Evolutionary conservation across 92 coral and sea anemone genomes (phyloP).

Genomic region (Actinostola sp.): DNA sequence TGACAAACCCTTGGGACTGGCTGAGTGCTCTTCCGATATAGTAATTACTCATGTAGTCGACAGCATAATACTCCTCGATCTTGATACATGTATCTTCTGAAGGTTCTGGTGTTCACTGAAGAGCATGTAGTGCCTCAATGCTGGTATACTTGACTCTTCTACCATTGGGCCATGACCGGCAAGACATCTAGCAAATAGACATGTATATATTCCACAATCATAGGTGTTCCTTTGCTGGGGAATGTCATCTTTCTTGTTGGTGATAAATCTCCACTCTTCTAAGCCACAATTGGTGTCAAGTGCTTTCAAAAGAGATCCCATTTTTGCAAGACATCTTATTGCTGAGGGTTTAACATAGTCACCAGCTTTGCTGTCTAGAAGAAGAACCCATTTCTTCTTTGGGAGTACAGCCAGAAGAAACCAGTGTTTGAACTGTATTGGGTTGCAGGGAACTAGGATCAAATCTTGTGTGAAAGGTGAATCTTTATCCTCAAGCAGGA

Average conservation of each 20-base stretch:
- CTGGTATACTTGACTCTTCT: conserved; percentile 14
- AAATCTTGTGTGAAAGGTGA: too few relatives aligned
- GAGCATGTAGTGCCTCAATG: conserved; percentile 31
- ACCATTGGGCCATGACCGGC: conserved; percentile 50
- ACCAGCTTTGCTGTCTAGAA: conserved; percentile 44
- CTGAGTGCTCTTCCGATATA: conserved; percentile 57
- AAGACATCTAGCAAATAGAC: conserved; percentile 59
- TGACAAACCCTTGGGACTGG: conserved; percentile 17
- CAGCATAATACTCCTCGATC: conserved; percentile 53
- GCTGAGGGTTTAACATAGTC: conserved; percentile 41
- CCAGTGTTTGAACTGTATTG: conserved; percentile 40
- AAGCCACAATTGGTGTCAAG: conserved; percentile 10
- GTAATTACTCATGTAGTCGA: conserved; percentile 38
- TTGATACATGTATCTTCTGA: background rate
- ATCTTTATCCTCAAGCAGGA: too few relatives aligned
- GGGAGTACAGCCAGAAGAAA: conserved; percentile 42
- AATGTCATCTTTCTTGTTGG: conserved; percentile 34
- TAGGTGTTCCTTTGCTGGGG: conserved; percentile 43
- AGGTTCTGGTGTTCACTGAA: conserved; percentile 31
- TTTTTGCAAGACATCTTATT: conserved; percentile 10
- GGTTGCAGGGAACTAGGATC: conserved; percentile 30
- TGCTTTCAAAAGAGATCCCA: conserved; percentile 23
- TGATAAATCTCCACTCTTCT: conserved; percentile 35
- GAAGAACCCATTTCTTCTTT: conserved; percentile 26
- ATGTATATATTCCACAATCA: conserved; percentile 57